Conservation (phyloP, 2,797 vertebrate genomes). For the Smutsia temminckii region DNA sequence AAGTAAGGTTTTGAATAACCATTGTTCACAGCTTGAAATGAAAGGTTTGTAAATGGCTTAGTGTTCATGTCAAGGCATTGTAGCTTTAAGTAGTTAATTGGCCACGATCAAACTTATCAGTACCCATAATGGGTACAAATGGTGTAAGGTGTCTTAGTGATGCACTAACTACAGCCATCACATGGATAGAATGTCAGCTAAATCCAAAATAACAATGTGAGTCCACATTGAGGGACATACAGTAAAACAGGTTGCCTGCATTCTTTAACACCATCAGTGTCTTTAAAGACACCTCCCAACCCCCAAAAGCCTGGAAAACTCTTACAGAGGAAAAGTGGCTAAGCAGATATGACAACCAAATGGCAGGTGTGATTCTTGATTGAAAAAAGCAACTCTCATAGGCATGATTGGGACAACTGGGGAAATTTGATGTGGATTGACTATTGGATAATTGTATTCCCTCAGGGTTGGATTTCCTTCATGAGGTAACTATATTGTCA, state of each 20-base stretch:
- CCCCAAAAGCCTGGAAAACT: neutral
- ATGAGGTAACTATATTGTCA: neutral
- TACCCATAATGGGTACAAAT: neutral
- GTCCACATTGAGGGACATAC: neutral
- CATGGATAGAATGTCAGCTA: neutral
- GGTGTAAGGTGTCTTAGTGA: neutral
- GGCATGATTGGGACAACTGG: neutral
- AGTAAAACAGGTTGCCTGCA: neutral
- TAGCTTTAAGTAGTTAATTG: constrained; percentile 1
- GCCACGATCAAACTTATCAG: neutral
- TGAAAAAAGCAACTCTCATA: neutral
- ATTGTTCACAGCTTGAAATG: neutral
- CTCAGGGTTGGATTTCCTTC: neutral
- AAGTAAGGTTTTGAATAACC: constrained; percentile 39
- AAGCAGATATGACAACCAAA: neutral
- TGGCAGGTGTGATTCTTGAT: neutral
- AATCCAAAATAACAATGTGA: neutral
- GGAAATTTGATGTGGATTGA: neutral
- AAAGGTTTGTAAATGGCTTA: neutral
- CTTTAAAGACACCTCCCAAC: neutral
- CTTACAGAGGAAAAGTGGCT: neutral
- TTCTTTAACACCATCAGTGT: neutral
- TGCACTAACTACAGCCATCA: neutral
- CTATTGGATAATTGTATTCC: neutral
- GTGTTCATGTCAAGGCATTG: neutral